These are phyloP conservation scores for Chrysina gloriosa DNA, from an alignment of 2,888 invertebrate species.

Conservation along the genomic window DNA sequence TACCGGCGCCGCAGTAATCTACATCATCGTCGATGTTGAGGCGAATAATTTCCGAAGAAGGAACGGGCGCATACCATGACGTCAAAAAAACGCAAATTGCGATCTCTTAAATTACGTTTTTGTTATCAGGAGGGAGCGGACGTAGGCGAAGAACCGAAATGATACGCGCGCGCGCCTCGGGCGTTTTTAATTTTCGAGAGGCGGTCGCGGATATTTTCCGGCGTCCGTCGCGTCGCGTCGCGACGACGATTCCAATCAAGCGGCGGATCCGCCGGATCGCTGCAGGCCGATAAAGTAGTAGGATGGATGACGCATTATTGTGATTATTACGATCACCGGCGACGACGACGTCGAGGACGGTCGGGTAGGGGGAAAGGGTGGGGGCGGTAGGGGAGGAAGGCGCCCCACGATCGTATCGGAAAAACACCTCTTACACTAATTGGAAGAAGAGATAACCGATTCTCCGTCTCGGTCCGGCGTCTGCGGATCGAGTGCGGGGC, in stretches of 20 bases:
- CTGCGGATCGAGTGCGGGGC: no score
- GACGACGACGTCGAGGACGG: neutral
- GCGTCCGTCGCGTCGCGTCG: neutral
- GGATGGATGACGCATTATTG: constrained; percentile 58
- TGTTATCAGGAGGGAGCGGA: constrained; percentile 57
- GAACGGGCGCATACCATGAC: constrained; percentile 39
- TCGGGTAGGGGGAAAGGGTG: neutral
- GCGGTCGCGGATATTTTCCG: constrained; percentile 60
- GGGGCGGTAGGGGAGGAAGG: neutral
- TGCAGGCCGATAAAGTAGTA: constrained; percentile 62
- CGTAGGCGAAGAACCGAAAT: constrained; percentile 61
- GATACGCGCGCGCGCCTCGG: constrained; percentile 63
- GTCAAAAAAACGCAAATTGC: constrained; percentile 64
- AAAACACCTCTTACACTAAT: constrained; percentile 64
- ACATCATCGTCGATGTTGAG: no score
- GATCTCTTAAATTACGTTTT: constrained; percentile 65
- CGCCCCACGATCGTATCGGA: constrained; percentile 32
- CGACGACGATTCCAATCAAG: constrained; percentile 8
- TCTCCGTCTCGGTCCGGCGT: constrained; percentile 13
- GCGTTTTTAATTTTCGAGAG: constrained; percentile 66
- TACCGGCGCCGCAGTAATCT: no score
- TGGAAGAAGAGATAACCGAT: constrained; percentile 54
- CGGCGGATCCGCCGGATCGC: constrained; percentile 51
- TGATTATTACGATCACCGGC: constrained; percentile 32
- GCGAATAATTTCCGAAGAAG: no score